Conservation (phyloP, 2,888 invertebrate genomes). For the Osmoderma eremita region DNA sequence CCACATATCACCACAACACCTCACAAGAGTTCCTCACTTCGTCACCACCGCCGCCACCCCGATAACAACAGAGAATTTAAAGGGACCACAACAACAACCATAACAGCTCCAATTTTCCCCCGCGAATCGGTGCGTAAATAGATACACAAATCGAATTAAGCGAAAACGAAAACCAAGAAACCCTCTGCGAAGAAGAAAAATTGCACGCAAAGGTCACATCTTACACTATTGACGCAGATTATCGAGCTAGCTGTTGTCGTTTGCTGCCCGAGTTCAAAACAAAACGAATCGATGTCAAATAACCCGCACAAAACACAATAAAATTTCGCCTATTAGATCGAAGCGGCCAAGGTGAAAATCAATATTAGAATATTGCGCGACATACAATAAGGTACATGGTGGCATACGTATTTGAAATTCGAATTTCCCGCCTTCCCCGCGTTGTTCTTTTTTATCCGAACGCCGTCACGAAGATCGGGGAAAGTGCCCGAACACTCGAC, state of each 20-base stretch:
- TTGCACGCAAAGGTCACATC: constrained; percentile 10
- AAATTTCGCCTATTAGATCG: constrained; percentile 26
- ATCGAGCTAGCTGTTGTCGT: constrained; percentile 52
- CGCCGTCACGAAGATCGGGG: too few species aligned
- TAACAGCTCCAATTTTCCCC: neutral
- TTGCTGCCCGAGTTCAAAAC: neutral
- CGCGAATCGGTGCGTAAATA: too few species aligned
- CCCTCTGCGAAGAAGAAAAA: neutral
- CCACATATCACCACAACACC: constrained; percentile 52
- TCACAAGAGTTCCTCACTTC: neutral
- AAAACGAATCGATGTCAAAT: too few species aligned
- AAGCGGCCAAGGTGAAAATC: constrained; percentile 30
- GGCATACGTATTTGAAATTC: neutral
- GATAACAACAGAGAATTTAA: neutral
- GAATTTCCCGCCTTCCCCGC: constrained; percentile 21
- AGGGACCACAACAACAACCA: constrained; percentile 3
- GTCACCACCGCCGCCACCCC: constrained; percentile 4
- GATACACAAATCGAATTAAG: too few species aligned
- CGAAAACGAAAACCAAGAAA: neutral
- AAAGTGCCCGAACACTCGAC: neutral
- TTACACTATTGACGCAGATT: neutral
- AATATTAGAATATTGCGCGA: constrained; percentile 23
- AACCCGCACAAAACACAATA: constrained; percentile 22
- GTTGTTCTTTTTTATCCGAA: constrained; percentile 24
- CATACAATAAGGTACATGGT: neutral